Evolutionary conservation across 2,888 invertebrate genomes (phyloP).

Genomic region (Drosophila sordidapex): DNA sequence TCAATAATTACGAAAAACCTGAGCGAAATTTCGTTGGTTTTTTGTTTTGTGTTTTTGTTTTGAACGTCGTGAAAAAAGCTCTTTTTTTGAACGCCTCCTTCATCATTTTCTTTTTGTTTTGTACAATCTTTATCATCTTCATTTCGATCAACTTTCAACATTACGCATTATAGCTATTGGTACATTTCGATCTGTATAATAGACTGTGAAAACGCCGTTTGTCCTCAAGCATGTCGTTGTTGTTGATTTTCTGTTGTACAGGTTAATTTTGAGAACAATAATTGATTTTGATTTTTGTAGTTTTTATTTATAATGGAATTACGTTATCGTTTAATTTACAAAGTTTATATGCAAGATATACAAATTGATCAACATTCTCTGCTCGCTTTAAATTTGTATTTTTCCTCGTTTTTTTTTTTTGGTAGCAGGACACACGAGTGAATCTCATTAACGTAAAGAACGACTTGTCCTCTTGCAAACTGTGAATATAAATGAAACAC

Average conservation of each 20-base stretch:
- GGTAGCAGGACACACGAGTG: conserved; percentile 18
- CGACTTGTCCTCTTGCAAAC: conserved; percentile 42
- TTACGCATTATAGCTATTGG: conserved; percentile 43
- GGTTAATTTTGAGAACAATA: conserved; percentile 27
- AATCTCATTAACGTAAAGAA: conserved; percentile 31
- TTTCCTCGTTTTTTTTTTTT: not conserved
- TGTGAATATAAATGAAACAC: conserved; percentile 66
- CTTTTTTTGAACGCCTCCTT: conserved; percentile 25
- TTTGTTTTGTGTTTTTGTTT: conserved; percentile 17
- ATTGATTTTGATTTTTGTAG: conserved; percentile 36
- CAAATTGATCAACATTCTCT: conserved; percentile 32
- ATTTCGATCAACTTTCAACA: conserved; percentile 47
- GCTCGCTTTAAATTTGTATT: conserved; percentile 12
- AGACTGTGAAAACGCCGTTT: conserved; percentile 19
- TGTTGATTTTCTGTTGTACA: conserved; percentile 10
- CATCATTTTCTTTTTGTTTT: conserved; percentile 35
- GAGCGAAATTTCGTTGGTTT: conserved; percentile 73
- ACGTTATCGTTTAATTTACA: conserved; percentile 76
- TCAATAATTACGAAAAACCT: conserved; percentile 73
- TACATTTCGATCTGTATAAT: conserved; percentile 39
- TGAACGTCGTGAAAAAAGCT: conserved; percentile 32
- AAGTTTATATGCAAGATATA: conserved; percentile 54
- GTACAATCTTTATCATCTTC: conserved; percentile 47
- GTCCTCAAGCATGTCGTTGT: not conserved
- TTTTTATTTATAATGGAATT: conserved; percentile 76